Percentiles rank a stretch among this genome's conserved stretches.
phyloP scores from a whole-genome alignment of 1,140 invertebrate genomes.

The Sinonovacula constricta region DNA sequence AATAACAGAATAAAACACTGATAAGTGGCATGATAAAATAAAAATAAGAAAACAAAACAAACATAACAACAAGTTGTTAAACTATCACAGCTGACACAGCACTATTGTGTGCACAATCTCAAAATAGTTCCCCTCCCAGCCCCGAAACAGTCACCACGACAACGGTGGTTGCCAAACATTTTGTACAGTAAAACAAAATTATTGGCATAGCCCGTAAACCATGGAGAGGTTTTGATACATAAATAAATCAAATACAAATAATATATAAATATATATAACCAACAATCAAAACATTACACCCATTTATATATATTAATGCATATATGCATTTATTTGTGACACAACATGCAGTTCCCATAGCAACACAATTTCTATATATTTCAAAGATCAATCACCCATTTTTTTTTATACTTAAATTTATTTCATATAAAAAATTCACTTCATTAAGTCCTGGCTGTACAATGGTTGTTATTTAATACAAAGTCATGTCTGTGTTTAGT shows the following conservation, averaged over 20 bases:
- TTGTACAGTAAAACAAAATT: background rate
- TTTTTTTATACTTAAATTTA: background rate
- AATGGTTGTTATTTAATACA: background rate
- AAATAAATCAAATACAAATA: background rate
- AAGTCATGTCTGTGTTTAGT: background rate
- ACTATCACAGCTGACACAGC: slow-evolving; percentile 42
- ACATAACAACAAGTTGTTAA: slow-evolving; percentile 44
- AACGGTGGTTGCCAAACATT: background rate
- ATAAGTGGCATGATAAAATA: slow-evolving; percentile 11
- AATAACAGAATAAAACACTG: slow-evolving; percentile 20
- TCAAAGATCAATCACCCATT: no score
- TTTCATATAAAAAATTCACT: background rate
- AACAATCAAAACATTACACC: no score
- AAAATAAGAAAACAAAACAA: slow-evolving; percentile 32
- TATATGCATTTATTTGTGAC: no score
- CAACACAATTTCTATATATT: no score
- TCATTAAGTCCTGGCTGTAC: background rate
- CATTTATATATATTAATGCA: no score
- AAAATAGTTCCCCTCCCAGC: slow-evolving; percentile 23
- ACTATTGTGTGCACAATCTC: slow-evolving; percentile 45
- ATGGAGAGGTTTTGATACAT: background rate
- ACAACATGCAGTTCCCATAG: no score
- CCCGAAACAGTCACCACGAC: slow-evolving; percentile 14
- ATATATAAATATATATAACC: background rate
- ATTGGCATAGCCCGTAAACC: background rate